These are phyloP conservation scores for Corythoichthys haematopterus DNA, from an alignment of 2,113 vertebrate species.

Conservation along the genomic window DNA sequence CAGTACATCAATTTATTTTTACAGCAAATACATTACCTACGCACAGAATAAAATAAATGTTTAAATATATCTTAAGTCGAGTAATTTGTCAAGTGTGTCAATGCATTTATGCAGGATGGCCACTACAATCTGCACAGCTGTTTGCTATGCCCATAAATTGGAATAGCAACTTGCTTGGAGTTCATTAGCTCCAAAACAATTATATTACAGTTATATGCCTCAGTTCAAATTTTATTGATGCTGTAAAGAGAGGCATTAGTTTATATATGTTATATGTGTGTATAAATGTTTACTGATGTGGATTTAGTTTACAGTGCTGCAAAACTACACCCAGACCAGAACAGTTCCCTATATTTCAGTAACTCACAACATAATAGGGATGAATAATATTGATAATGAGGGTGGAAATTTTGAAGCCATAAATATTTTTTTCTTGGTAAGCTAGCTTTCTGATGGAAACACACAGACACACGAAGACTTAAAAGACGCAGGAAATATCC, in stretches of 20 bases:
- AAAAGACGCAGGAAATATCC: background rate
- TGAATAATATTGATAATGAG: background rate
- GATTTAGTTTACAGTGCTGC: background rate
- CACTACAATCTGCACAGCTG: background rate
- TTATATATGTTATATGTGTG: background rate
- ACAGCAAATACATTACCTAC: conserved; percentile 13
- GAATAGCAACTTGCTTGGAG: background rate
- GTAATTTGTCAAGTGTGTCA: background rate
- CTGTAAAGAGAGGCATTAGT: background rate
- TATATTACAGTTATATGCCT: background rate
- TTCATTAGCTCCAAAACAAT: background rate
- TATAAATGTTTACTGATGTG: background rate
- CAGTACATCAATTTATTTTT: background rate
- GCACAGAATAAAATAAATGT: background rate
- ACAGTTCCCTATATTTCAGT: background rate
- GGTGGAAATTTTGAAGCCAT: background rate
- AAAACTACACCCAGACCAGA: background rate
- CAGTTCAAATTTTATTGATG: background rate
- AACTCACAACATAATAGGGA: background rate
- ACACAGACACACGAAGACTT: background rate
- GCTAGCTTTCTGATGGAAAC: background rate
- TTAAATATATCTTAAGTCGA: background rate
- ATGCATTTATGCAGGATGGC: background rate
- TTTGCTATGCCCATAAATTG: background rate
- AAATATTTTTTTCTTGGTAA: background rate